A percentile compares a stretch with the other conserved stretches of the same genome.
These are phyloP conservation scores for Chrysolophus pictus DNA, from an alignment of 2,797 vertebrate genomes.

Conservation along the genomic window DNA sequence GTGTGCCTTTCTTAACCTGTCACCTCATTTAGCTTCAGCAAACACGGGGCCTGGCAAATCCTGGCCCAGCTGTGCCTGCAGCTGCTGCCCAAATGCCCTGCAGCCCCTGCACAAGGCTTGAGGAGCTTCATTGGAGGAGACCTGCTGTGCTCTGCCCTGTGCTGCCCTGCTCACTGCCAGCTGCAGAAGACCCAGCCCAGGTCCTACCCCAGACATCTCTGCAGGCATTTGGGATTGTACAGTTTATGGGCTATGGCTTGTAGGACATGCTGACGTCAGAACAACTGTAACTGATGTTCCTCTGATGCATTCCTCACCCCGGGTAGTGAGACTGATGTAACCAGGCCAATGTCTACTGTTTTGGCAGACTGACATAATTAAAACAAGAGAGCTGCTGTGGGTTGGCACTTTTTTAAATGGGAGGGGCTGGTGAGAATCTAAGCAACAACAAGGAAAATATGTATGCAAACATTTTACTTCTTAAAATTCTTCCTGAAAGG, in stretches of 20 bases:
- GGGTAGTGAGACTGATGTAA: neutral
- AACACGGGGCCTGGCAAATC: rapidly evolving
- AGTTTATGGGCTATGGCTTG: neutral
- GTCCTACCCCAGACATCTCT: neutral
- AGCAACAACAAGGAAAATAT: neutral
- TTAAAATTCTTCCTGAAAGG: neutral
- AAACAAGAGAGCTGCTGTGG: neutral
- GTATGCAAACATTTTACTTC: slow-evolving; percentile 32
- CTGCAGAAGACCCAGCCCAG: neutral
- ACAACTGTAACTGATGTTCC: neutral
- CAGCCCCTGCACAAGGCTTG: neutral
- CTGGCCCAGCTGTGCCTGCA: neutral
- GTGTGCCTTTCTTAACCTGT: neutral
- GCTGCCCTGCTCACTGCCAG: neutral
- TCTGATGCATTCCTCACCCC: neutral
- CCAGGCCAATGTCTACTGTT: neutral
- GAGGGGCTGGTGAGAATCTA: neutral
- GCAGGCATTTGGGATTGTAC: rapidly evolving
- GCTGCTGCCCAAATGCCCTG: neutral
- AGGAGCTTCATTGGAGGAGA: neutral
- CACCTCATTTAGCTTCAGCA: neutral
- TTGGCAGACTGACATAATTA: neutral
- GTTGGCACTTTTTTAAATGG: neutral
- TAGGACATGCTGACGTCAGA: neutral
- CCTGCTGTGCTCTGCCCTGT: too few species aligned